These are phyloP conservation scores for Ciconia boyciana DNA, from an alignment of 2,113 vertebrate species.

Conservation along the genomic window DNA sequence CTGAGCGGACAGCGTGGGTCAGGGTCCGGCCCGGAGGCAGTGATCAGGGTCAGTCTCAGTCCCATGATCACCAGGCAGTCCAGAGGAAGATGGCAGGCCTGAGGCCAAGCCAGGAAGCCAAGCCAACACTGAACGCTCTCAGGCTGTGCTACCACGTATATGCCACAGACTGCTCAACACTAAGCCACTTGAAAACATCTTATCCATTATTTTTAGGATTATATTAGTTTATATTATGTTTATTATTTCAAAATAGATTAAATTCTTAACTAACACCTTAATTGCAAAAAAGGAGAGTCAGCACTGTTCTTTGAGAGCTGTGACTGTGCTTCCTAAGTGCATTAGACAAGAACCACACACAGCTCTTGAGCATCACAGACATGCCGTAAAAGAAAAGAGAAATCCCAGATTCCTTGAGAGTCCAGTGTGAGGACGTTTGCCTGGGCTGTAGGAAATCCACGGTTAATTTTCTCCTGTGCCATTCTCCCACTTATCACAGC, in stretches of 20 bases:
- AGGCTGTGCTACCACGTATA: background rate
- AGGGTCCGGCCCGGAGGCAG: background rate
- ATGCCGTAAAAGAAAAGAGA: background rate
- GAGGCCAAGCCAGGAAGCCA: background rate
- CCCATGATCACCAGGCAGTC: background rate
- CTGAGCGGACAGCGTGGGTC: background rate
- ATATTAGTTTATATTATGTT: background rate
- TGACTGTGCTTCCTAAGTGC: background rate
- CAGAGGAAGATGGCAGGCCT: background rate
- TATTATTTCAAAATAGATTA: background rate
- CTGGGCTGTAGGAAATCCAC: background rate
- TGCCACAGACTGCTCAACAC: background rate
- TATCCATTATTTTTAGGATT: background rate
- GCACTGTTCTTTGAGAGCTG: fast-evolving
- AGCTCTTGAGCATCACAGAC: background rate
- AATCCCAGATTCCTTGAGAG: background rate
- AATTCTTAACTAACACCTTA: background rate
- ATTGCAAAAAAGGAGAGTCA: background rate
- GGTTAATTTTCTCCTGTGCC: background rate
- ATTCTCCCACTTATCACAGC: background rate
- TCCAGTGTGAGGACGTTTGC: background rate
- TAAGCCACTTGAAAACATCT: background rate
- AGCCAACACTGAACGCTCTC: background rate
- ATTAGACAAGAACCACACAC: background rate
- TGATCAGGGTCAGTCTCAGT: background rate